Base-by-base conservation (phyloP, 2,888 invertebrate species). In the Pammene aurita region DNA sequence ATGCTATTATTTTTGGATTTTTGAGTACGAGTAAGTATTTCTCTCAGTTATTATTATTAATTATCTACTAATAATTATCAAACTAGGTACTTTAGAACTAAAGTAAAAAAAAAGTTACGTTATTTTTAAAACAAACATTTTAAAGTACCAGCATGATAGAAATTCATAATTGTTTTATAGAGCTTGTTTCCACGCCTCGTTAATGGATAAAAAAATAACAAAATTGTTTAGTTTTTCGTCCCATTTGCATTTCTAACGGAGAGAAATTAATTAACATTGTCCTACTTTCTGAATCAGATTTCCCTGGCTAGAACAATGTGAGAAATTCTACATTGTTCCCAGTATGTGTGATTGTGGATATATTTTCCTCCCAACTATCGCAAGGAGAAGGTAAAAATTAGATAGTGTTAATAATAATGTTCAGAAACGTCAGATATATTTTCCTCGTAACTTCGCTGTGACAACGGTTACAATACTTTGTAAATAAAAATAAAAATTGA, bases 181-280 rank as follows among this genome's bases (percentile, higher is more conserved):
- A 26, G 26, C 26, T 26, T 26, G 26, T 26, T 26, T 26, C 26
- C 42, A 54, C 10, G 44, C 18, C 7, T 56, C 42, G 44, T 7
- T 60, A 41, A 42, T 52, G 60, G 58, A 41, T 62, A 9, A 60
- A 66, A 54, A 60, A 54, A 54, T 66, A 60, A 60, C 50, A 58
- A 66, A 58, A 60, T 54, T 62, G 14, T 48, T 13, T 26, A 46
- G 38, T 38, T 55, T 52, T 44, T 60, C 54, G 9, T 18, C 35
- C n/a, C 54, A 66, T 66, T 66, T 60, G 46, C 60, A 66, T 60
- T 44, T 44, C 60, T 60, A 66, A 61, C 60, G 38, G 44, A 55
- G 60, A 35, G 44, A 54, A 52, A 66, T 66, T 66, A 66, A 67
- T 67, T 61, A 26, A 44, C 54, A 41, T 38, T 52, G 62, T 41